These are phyloP conservation scores for Aselliscus stoliczkanus DNA, from an alignment of 2,797 vertebrate species.

Conservation along the genomic window DNA sequence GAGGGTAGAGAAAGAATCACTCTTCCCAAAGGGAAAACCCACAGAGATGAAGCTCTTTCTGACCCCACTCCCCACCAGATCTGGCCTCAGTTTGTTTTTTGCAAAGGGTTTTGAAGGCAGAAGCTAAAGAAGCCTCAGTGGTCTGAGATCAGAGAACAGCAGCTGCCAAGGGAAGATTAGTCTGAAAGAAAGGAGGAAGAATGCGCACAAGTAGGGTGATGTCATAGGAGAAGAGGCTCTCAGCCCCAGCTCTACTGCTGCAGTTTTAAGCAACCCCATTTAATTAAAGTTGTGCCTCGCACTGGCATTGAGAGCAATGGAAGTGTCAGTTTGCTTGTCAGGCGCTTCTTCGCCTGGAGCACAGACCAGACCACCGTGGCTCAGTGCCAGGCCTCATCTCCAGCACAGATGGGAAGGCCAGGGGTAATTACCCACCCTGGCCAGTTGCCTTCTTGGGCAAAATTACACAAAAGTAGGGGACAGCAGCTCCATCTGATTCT, in stretches of 20 bases:
- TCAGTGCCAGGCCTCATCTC: slow-evolving; percentile 60
- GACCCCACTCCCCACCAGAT: neutral
- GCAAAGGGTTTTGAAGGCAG: slow-evolving; percentile 55
- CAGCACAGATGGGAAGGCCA: slow-evolving; percentile 70
- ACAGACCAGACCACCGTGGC: slow-evolving; percentile 55
- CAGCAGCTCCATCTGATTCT: slow-evolving; percentile 38
- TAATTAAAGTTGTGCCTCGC: slow-evolving; percentile 75
- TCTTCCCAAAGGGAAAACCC: neutral
- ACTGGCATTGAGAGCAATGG: slow-evolving; percentile 65
- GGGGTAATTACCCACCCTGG: slow-evolving; percentile 64
- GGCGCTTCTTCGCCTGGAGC: slow-evolving; percentile 64
- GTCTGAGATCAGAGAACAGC: slow-evolving; percentile 48
- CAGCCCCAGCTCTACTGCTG: slow-evolving; percentile 49
- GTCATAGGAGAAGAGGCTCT: slow-evolving; percentile 43
- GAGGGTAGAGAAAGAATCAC: neutral
- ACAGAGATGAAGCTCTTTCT: slow-evolving; percentile 12
- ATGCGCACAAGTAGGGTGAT: neutral
- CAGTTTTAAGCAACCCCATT: slow-evolving; percentile 70
- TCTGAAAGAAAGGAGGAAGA: neutral
- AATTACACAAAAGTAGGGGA: slow-evolving; percentile 58
- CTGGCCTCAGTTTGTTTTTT: slow-evolving; percentile 46
- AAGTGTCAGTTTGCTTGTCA: slow-evolving; percentile 75
- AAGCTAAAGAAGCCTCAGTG: slow-evolving; percentile 45
- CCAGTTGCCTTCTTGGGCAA: slow-evolving; percentile 50
- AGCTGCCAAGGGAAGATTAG: slow-evolving; percentile 43